Evolutionary conservation across 2,113 vertebrate species (phyloP).

Genomic region (Mesitornis unicolor): DNA sequence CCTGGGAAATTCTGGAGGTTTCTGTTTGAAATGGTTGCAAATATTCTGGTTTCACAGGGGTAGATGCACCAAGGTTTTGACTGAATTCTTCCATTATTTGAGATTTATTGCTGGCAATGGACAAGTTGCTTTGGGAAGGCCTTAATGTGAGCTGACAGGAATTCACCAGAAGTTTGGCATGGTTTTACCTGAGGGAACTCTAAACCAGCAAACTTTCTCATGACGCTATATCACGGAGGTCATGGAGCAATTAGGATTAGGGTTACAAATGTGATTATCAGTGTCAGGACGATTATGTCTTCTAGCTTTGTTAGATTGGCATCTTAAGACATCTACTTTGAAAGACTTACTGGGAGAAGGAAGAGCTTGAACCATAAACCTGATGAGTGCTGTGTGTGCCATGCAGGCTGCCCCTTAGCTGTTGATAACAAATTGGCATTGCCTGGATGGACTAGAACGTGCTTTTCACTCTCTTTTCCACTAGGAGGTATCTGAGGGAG

Average conservation of each 20-base stretch:
- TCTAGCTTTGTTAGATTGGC: not conserved
- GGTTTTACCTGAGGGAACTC: conserved; percentile 12
- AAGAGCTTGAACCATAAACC: not conserved
- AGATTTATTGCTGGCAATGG: not conserved
- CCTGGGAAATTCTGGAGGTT: not conserved
- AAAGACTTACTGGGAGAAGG: not conserved
- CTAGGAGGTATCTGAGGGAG: not conserved
- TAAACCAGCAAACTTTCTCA: not conserved
- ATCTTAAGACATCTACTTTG: not conserved
- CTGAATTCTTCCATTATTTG: not conserved
- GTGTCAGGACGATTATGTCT: conserved; percentile 15
- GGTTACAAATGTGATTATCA: conserved; percentile 18
- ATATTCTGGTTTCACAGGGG: not conserved
- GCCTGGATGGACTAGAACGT: not conserved
- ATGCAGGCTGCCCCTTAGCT: not conserved
- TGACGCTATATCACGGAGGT: conserved; percentile 14
- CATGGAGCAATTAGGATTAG: conserved; percentile 27
- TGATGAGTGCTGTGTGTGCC: not conserved
- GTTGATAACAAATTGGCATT: not conserved
- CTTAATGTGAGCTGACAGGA: conserved; percentile 23
- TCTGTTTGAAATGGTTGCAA: not conserved
- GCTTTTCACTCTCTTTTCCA: not conserved
- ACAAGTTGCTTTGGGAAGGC: not conserved
- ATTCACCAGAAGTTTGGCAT: not conserved
- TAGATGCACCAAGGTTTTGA: not conserved